phyloP scores from a whole-genome alignment of 2,113 vertebrate species.

The Phylloscopus whistleri region DNA sequence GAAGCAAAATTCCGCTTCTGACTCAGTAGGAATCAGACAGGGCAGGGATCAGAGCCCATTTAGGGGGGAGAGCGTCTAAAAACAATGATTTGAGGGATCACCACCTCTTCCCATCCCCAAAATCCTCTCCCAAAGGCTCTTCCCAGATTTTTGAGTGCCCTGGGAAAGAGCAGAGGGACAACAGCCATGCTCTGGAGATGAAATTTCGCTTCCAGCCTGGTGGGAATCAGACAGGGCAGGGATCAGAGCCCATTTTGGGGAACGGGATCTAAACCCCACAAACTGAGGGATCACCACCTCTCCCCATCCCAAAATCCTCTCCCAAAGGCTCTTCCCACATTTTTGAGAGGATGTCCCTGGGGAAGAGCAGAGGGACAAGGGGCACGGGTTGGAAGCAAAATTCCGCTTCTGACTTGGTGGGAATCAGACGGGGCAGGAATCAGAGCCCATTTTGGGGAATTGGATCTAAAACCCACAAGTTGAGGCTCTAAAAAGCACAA shows the following conservation, averaged over 20 bases:
- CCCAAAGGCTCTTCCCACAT: not conserved
- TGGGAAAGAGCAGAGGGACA: slow-evolving; percentile 29
- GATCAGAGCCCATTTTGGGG: not conserved
- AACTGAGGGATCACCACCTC: no score
- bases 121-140: no score
- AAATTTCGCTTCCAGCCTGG: rapidly evolving
- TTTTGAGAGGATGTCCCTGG: not conserved
- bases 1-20: not conserved
- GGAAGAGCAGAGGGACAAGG: not conserved
- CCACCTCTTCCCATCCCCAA: no score
- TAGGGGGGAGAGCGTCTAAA: no score
- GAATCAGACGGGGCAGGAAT: not conserved
- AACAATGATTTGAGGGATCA: no score
- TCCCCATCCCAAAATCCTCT: not conserved
- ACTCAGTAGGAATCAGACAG: no score
- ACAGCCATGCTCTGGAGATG: no score
- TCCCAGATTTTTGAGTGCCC: slow-evolving; percentile 63
- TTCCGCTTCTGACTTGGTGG: rapidly evolving
- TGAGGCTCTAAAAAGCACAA: not conserved
- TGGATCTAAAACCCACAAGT: not conserved
- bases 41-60: no score
- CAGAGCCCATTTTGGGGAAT: not conserved
- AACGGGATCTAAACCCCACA: no score
- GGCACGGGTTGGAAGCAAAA: not conserved
- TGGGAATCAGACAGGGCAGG: no score